Base-by-base conservation (phyloP, 2,113 vertebrate species). In the Macroglossus sobrinus region DNA sequence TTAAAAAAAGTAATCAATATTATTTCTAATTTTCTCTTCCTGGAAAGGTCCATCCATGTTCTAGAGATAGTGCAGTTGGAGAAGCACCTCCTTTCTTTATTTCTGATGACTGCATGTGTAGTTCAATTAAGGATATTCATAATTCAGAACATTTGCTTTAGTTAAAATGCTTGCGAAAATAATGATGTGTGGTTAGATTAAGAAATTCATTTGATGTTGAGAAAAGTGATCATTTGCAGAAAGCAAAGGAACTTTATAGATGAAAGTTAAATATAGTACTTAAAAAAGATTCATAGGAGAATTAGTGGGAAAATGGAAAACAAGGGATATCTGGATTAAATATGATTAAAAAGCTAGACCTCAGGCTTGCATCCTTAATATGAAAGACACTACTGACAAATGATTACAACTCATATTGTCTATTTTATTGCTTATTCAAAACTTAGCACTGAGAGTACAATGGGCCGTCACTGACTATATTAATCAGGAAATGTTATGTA, bases 291-390 rank as follows among this genome's bases (percentile, higher is more conserved):
- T 80, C 89, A 81, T 61, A 35, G 33, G 82, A 89, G 79, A 91
- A 84, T 95, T 92, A 47, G 43, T 82, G n/a, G 79, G 71, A 91
- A 96, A 93, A 72, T 75, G 82, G 82, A 91, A 97, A 97, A 96
- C 15, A 66, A 21, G 89, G 79, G 82, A 89, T 84, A 92, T 90
- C 92, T 92, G 81, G 40, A 92, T 92, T 96, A 95, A 96, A 94
- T 93, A 64, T 90, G 79, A 90, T 96, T 97, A 95, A 84, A 85
- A 97, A 96, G 33, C 87, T 93, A 96, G 89, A 97, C 90, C 68
- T 93, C 40, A 22, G 61, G 90, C 92, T 91, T 89, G 90, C 84
- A 91, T 63, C 45, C 53, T 87, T 94, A 95, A 71, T 89, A 61
- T 71, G 74, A 94, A 93, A 90, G 69, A 80, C n/a, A 72, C 22